Conservation (phyloP, 2,113 vertebrate species). For the Hippopotamus amphibius region DNA sequence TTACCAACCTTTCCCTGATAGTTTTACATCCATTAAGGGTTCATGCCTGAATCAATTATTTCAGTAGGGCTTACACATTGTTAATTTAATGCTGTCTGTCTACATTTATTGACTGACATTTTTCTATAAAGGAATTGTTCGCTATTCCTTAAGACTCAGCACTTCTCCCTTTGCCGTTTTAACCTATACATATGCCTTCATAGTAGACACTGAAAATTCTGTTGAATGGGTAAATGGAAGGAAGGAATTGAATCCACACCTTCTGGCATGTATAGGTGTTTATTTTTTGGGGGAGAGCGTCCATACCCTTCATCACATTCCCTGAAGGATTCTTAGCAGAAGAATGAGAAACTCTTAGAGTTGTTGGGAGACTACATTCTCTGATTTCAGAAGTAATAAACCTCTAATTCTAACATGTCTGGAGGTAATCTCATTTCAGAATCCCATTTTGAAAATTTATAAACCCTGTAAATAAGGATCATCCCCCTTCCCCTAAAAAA, state of each 20-base stretch:
- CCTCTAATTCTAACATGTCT: not conserved
- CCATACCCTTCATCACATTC: not conserved
- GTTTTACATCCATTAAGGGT: not conserved
- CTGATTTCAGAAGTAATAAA: constrained; percentile 41
- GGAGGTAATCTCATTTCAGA: constrained; percentile 24
- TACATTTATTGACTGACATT: not conserved
- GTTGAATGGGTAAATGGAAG: not conserved
- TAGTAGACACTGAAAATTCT: not conserved
- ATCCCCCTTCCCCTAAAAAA: not conserved
- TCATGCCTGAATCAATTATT: not conserved
- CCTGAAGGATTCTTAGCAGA: not conserved
- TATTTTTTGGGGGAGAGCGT: not conserved
- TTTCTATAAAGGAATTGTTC: not conserved
- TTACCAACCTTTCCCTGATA: not conserved
- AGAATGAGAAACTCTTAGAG: not conserved
- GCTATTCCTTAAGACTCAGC: not conserved
- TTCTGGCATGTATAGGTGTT: not conserved
- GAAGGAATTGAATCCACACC: not conserved
- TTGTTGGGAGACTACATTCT: not conserved
- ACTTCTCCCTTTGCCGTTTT: constrained; percentile 47
- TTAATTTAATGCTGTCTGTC: not conserved
- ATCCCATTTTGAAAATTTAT: constrained; percentile 28
- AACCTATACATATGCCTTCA: not conserved
- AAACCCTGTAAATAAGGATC: constrained; percentile 28
- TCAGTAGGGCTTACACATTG: not conserved